Conservation (phyloP, 2,888 invertebrate genomes). For the Micropterix aruncella region DNA sequence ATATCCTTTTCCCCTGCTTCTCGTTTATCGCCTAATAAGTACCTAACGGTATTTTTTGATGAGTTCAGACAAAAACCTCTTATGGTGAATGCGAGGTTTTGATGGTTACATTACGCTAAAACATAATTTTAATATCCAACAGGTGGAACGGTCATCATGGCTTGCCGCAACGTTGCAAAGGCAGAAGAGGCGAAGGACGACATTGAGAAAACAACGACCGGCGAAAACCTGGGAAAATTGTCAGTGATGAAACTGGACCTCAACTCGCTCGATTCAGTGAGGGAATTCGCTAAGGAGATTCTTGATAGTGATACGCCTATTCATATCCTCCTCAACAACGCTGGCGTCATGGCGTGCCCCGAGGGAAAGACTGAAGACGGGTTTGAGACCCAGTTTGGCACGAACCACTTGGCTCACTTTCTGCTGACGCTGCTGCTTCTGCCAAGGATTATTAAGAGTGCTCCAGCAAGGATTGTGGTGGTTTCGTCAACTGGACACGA, state of each 20-base stretch:
- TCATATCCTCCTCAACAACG: constrained; percentile 56
- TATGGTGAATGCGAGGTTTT: too few species aligned
- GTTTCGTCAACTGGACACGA: constrained; percentile 43
- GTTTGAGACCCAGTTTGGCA: constrained; percentile 54
- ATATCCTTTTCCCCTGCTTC: too few species aligned
- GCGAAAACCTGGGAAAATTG: constrained; percentile 22
- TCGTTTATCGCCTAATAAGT: too few species aligned
- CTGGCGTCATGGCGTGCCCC: constrained; percentile 60
- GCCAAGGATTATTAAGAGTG: constrained; percentile 41
- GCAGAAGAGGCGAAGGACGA: constrained; percentile 42
- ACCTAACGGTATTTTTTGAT: background rate
- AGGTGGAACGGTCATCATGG: constrained; percentile 44
- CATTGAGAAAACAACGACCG: constrained; percentile 30
- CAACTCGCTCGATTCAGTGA: constrained; percentile 41
- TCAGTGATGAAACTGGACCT: constrained; percentile 42
- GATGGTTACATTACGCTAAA: too few species aligned
- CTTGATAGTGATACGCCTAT: constrained; percentile 41
- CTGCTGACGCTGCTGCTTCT: constrained; percentile 47
- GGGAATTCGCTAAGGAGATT: constrained; percentile 41
- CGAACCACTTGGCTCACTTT: constrained; percentile 58
- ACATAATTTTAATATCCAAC: too few species aligned
- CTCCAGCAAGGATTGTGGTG: constrained; percentile 42
- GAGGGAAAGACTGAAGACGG: constrained; percentile 51
- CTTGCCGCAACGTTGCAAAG: constrained; percentile 34
- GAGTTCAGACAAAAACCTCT: too few species aligned